Base-by-base conservation (phyloP, 2,888 invertebrate species). In the Latheticus oryzae region DNA sequence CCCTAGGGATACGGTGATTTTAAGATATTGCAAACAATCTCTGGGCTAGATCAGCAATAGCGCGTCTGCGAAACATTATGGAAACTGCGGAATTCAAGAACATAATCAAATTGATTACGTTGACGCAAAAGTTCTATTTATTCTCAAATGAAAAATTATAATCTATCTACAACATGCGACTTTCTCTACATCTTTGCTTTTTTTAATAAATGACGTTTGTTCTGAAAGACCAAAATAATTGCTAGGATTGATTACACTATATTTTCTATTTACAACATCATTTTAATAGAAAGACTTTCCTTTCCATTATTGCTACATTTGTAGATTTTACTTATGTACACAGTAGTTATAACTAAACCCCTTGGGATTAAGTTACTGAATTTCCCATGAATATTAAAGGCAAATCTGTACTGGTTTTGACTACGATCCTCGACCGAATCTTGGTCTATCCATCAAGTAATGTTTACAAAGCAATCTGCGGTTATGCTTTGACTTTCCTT, bases 11-110 rank as follows among this genome's bases (percentile, higher is more conserved):
- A 57, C 38, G 54, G 58, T 60, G 60, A 62, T 64, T 62, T 60
- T 57, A 54, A 58, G 60, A 60, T 62, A 62, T 56, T 54, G 62
- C 62, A 60, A 63, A 63, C 63, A 63, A 61, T 63, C 61, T 56
- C 51, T 48, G 54, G 33, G 55, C 59, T 54, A 54, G 52, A 62
- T 60, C 60, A 57, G 58, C 60, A 56, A 57, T 60, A 9, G 28
- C 30, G 51, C 47, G 51, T 54, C 16, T 48, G 40, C 54, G 56
- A 51, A 54, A 55, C 58, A 54, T 56, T 60, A 58, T 60, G 58
- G 61, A 61, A 60, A 61, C 51, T 45, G 26, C 38, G 37, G 35
- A 52, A 57, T 30, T 51, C 32, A 58, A 58, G 42, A 58, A 40
- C 30, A 43, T 54, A 58, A 50, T 56, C 50, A 56, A 56, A 56